Percentiles rank a stretch among this genome's conserved stretches.
Evolutionary conservation across 1,140 invertebrate species (phyloP).

Genomic region (Zaprionus africanus): DNA sequence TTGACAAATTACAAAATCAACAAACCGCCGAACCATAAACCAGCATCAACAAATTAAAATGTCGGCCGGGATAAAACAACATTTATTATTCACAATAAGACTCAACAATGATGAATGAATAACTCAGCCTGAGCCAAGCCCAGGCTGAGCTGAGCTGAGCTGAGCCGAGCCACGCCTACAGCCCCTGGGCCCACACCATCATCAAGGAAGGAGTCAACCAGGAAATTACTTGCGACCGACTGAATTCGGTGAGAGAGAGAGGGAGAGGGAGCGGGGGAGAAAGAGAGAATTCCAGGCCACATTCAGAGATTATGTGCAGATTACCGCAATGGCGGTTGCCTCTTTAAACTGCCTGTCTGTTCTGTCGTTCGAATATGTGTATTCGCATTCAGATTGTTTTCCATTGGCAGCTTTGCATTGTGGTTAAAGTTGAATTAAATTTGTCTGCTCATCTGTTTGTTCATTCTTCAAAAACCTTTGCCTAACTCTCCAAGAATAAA

Average conservation of each 20-base stretch:
- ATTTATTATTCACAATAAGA: constrained; percentile 67
- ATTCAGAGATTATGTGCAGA: constrained; percentile 46
- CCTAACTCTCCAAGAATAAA: background rate
- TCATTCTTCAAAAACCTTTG: background rate
- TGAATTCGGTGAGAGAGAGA: background rate
- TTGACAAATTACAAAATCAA: constrained; percentile 73
- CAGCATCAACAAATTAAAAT: constrained; percentile 71
- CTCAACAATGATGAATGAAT: constrained; percentile 65
- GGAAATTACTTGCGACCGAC: constrained; percentile 36
- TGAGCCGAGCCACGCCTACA: constrained; percentile 11
- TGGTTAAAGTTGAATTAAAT: background rate
- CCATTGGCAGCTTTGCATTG: background rate
- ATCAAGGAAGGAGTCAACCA: constrained; percentile 34
- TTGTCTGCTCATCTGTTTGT: background rate
- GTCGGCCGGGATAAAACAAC: constrained; percentile 64
- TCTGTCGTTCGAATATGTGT: background rate
- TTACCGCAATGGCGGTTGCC: constrained; percentile 44
- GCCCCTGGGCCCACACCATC: background rate
- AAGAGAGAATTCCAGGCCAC: constrained; percentile 3
- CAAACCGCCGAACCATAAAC: constrained; percentile 64
- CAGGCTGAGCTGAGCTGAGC: background rate
- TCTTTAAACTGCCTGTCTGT: constrained; percentile 5
- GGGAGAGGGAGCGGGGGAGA: background rate
- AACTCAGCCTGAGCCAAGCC: constrained; percentile 13
- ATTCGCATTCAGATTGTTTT: background rate